Conservation (phyloP, 2,113 vertebrate species). For the Petrocephalus zakoni region DNA sequence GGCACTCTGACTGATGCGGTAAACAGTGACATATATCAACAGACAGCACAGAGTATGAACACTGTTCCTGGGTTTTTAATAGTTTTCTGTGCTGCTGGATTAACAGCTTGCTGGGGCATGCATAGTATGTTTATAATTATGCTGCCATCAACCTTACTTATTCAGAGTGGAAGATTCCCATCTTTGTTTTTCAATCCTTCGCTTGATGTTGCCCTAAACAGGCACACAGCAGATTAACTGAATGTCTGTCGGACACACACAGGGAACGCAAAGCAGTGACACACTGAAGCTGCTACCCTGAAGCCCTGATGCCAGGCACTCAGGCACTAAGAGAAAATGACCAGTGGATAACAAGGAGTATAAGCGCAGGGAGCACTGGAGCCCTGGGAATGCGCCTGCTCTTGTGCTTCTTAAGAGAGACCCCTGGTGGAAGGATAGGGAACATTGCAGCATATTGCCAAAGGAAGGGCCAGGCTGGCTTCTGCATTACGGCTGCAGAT, state of each 20-base stretch:
- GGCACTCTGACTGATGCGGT: neutral
- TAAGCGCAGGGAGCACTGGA: neutral
- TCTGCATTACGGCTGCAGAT: neutral
- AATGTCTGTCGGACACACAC: neutral
- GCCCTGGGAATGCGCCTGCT: neutral
- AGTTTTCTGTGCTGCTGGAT: neutral
- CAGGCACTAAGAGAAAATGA: neutral
- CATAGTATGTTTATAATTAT: neutral
- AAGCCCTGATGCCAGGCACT: neutral
- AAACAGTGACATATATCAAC: neutral
- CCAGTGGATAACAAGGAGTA: neutral
- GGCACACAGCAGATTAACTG: neutral
- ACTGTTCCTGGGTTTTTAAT: neutral
- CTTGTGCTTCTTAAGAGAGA: neutral
- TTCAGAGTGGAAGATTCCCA: neutral
- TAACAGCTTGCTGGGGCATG: neutral
- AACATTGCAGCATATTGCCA: neutral
- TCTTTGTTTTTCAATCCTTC: neutral
- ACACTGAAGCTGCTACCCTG: neutral
- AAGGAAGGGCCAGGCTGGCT: neutral
- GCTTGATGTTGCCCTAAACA: no score
- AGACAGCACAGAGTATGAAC: neutral
- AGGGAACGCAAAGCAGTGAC: neutral
- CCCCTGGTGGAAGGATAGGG: neutral
- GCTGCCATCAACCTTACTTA: neutral